Evolutionary conservation across 2,113 vertebrate genomes (phyloP), one percentile per base, ranked within the genome.

Genomic region (Mus pahari): DNA sequence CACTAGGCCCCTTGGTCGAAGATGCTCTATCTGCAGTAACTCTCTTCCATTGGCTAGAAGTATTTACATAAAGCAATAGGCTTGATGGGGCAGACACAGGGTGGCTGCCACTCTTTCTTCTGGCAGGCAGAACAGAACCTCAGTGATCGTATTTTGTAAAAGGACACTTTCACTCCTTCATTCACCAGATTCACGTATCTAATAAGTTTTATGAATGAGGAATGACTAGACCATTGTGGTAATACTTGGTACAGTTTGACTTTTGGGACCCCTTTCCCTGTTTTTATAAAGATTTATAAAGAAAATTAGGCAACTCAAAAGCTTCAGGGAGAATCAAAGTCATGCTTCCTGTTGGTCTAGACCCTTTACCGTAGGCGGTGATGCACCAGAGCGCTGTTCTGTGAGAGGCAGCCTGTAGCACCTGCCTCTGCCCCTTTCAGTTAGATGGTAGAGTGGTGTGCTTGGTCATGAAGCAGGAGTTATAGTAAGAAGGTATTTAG

Each of bases 141-240:
- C 58, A 75, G 7, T 78, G 28, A 62, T 81, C n/a, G 16, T 17
- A 39, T 91, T 95, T 50, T 75, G 45, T 86, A 55, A 90, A 48
- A 73, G 53, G n/a, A 39, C 20, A 45, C 93, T 86, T 96, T 45
- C 28, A 28, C 24, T 64, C 92, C 83, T 89, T 45, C 62, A 73
- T 68, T 83, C 42, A 33, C 12, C 11, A 48, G 62, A 79, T 79
- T 68, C 73, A 75, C 77, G 48, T 71, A 42, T 42, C 42, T 45
- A 74, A 22, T 81, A 39, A 42, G 36, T 81, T 94, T 91, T 83
- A 45, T 78, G 88, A 75, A 77, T 26, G 42, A 97, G 48, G 12
- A 82, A 64, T 3, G 3, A 1, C 16, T 64, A 36, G 58, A 26
- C 33, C 28, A 3, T 45, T 55, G 81, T 66, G 89, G 24, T 74